Conservation (phyloP, 2,888 invertebrate genomes). For the Mamestra brassicae region DNA sequence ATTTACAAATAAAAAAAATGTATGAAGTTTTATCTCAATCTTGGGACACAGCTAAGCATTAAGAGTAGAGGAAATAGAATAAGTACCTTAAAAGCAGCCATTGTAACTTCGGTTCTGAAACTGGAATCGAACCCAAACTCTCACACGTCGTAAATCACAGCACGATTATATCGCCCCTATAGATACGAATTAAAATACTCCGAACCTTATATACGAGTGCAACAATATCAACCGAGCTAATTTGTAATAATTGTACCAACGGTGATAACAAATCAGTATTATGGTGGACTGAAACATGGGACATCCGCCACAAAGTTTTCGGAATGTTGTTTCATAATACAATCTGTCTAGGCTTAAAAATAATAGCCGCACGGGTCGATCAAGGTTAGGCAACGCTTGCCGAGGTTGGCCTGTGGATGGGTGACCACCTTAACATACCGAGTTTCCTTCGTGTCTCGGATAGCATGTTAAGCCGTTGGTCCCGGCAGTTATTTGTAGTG, state of each 20-base stretch:
- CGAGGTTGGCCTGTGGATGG: too few relatives aligned
- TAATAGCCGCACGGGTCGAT: too few relatives aligned
- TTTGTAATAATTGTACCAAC: constrained; percentile 75
- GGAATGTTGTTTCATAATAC: too few relatives aligned
- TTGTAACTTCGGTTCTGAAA: not conserved
- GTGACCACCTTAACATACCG: too few relatives aligned
- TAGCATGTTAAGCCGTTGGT: too few relatives aligned
- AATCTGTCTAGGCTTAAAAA: too few relatives aligned
- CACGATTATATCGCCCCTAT: constrained; percentile 67
- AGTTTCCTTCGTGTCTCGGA: too few relatives aligned
- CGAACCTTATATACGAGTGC: constrained; percentile 66
- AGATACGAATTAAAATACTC: constrained; percentile 61
- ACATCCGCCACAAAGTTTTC: not conserved
- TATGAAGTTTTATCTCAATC: too few relatives aligned
- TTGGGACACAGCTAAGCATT: too few relatives aligned
- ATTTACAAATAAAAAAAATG: not conserved
- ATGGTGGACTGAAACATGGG: not conserved
- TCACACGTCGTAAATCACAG: constrained; percentile 59
- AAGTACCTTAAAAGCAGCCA: not conserved
- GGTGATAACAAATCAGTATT: constrained; percentile 71
- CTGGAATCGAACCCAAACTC: constrained; percentile 26
- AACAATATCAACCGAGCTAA: constrained; percentile 69
- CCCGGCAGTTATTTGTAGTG: too few relatives aligned
- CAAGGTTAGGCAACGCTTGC: too few relatives aligned
- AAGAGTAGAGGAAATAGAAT: too few relatives aligned